Base-by-base conservation (phyloP, 2,113 vertebrate genomes). In the Sorex fumeus region DNA sequence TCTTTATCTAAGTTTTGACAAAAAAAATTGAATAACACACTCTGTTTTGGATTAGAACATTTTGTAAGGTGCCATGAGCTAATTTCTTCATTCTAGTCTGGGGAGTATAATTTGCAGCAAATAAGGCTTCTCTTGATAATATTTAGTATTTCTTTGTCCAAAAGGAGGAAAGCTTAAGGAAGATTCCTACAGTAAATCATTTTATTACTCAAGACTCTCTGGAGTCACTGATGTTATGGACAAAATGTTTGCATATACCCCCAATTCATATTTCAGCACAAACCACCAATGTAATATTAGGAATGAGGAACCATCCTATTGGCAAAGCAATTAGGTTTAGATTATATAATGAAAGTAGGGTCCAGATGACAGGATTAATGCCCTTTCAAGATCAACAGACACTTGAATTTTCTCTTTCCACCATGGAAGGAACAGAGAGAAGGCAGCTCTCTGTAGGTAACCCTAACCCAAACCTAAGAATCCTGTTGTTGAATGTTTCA, bases 71-170 rank as follows among this genome's bases (percentile, higher is more conserved):
- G 28, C 36, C n/a, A 45, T 43, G 34, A 3, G 53, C 36, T 47
- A 40, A 66, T 82, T 43, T 62, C 4, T 15, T 62, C 36, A 28
- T 72, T 27, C 21, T 47, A 70, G 25, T 91, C 53, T 90, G 34
- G 27, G 40, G 10, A 82, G 7, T 43, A 13, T 47, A 82, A 79
- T 70, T 34, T 62, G 27, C 13, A 87, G 21, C 2, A 50, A 84
- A 32, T 86, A 36, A 75, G 62, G 62, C 0, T 69, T 88, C n/a
- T 64, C 27, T n/a, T 40, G 32, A 75, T 66, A 70, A 9, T 47
- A n/a, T 86, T 79, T 13, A 71, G 47, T 12, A 86, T 89, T 91
- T 91, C 80, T 85, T 74, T 91, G 13, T 16, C 4, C 16, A 57
- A 84, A 40, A 84, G 57, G 64, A 77, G 19, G 6, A 84, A 89